A percentile compares a stretch with the other conserved stretches of the same genome.
These are phyloP conservation scores for Schrankia costaestrigalis DNA, from an alignment of 2,888 invertebrate species.

Conservation along the genomic window DNA sequence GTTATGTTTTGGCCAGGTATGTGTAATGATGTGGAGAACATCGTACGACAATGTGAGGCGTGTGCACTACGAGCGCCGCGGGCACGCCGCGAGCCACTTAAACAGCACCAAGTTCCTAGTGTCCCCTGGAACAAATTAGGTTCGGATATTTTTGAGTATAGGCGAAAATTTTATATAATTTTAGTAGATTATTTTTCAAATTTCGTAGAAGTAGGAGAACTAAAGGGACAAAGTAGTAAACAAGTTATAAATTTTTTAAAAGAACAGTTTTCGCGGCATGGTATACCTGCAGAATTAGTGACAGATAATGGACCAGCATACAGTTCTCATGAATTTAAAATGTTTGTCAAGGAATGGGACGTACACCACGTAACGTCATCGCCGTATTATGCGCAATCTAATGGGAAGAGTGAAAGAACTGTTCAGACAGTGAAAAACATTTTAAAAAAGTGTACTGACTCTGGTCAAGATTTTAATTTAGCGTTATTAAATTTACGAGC, in stretches of 20 bases:
- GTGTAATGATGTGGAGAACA: background rate
- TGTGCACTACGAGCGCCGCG: slow-evolving; percentile 1
- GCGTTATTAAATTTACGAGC: background rate
- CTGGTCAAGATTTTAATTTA: too few species aligned
- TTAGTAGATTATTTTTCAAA: slow-evolving; percentile 16
- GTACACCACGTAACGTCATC: slow-evolving; percentile 8
- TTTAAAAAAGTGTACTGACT: background rate
- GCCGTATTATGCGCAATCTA: slow-evolving; percentile 6
- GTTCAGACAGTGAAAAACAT: background rate
- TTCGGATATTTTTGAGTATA: slow-evolving; percentile 10
- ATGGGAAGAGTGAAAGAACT: background rate
- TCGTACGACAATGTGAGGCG: background rate
- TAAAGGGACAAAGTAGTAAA: slow-evolving; percentile 2
- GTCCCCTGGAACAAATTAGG: background rate
- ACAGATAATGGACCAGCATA: slow-evolving; percentile 17
- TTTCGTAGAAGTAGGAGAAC: slow-evolving; percentile 12
- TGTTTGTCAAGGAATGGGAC: slow-evolving; percentile 3
- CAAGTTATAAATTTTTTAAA: slow-evolving; percentile 6
- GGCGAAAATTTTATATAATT: slow-evolving; percentile 13
- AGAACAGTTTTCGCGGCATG: background rate
- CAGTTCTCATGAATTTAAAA: background rate
- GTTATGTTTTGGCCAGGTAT: slow-evolving; percentile 1
- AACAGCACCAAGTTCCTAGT: background rate
- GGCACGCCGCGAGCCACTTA: background rate
- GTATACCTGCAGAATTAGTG: slow-evolving; percentile 8